Conservation (phyloP, 2,113 vertebrate genomes). For the Rhinichthys klamathensis region DNA sequence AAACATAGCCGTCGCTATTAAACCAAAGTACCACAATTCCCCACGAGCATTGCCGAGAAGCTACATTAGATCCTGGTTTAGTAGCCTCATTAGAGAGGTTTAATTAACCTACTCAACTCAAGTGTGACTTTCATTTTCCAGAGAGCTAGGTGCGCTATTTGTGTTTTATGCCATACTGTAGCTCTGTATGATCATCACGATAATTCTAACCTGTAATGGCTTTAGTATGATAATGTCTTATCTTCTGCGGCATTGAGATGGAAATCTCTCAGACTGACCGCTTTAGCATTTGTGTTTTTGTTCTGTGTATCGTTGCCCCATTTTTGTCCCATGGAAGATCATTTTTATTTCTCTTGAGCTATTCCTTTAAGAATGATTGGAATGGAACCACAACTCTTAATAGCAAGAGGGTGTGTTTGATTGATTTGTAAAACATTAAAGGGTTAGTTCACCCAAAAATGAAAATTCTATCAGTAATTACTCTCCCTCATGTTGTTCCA, state of each 20-base stretch:
- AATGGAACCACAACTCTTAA: not conserved
- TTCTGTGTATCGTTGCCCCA: slow-evolving; percentile 23
- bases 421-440: not conserved
- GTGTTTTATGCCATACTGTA: slow-evolving; percentile 58
- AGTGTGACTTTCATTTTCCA: slow-evolving; percentile 63
- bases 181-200: slow-evolving; percentile 53
- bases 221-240: slow-evolving; percentile 52
- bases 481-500: no score
- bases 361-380: not conserved
- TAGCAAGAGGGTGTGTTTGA: not conserved
- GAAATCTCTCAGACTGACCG: slow-evolving; percentile 52
- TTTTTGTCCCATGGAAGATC: not conserved
- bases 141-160: slow-evolving; percentile 62
- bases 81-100: slow-evolving; percentile 62
- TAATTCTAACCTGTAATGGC: slow-evolving; percentile 50
- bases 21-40: slow-evolving; percentile 62
- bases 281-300: slow-evolving; percentile 55
- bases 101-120: slow-evolving; percentile 63
- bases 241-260: slow-evolving; percentile 39
- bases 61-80: slow-evolving; percentile 58
- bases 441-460: no score
- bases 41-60: slow-evolving; percentile 59
- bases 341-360: not conserved
- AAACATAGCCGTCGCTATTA: slow-evolving; percentile 55
- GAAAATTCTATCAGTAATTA: no score